Base-by-base conservation (phyloP, 2,797 vertebrate species). In the Buceros bicornis region DNA sequence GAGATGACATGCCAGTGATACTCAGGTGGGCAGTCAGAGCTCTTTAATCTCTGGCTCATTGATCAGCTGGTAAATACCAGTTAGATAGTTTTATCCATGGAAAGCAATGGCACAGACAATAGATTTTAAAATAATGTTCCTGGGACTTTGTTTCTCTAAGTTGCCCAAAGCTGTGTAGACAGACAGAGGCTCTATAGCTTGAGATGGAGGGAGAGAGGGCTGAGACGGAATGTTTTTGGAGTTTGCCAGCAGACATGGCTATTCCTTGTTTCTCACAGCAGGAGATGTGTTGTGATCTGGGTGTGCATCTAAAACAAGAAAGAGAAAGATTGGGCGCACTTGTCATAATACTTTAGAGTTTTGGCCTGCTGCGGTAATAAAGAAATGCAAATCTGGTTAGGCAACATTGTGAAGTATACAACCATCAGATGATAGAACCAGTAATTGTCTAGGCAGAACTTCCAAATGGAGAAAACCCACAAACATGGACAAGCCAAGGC, bases 401-500 rank as follows among this genome's bases (percentile, higher is more conserved):
- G 22, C 31, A 72, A 31, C 8, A 7, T 0, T 0, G 5, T 5
- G 33, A 40, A 40, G 53, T 3, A 3, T 14, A 7, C 24, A 54
- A 53, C 14, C 19, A 12, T 5, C 29, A 31, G 62, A 35, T 13
- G n/a, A 21, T 11, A 5, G 1, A 28, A n/a, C 6, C 35, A 16
- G 6, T 13, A 3, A 6, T 8, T 8, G 26, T 25, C 40, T 13
- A 7, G 16, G 57, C 1, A 6, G 51, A 16, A 5, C 4, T 35
- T 40, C 15, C 17, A 48, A 33, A 54, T 11, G 57, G 26, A n/a
- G 8, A 25, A 37, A 31, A 26, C 33, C 14, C 33, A 1, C 0
- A 16, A 13, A 2, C 2, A 2, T 5, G 24, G 28, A 2, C 4
- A 18, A 35, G 13, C 13, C 8, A 3, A 6, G 18, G 10, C 4